Base-by-base conservation (phyloP, 2,888 invertebrate species). In the Steinernema carpocapsae region DNA sequence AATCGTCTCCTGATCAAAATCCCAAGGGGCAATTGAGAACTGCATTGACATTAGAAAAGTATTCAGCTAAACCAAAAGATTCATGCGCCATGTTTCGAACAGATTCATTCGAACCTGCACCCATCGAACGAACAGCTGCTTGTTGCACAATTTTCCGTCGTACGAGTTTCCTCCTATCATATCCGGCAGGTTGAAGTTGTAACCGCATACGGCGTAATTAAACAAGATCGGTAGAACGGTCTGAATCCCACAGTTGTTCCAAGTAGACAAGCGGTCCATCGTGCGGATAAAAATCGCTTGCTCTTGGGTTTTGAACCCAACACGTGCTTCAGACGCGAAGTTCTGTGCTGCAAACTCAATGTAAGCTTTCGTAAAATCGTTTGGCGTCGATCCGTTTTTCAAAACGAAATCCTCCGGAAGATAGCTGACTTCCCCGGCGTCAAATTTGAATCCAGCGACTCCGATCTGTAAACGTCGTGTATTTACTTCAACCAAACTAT, bases 41-140 rank as follows among this genome's bases (percentile, higher is more conserved):
- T 95, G 92, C 89, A 97, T 93, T 0, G 94, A 93, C 0, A 96
- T 95, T 83, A 97, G 89, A 88, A 95, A 96, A 0, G 94, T 93
- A 0, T 93, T 92, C 85, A 96, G 70, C 78, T 78, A 29, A 59
- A 78, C 37, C 37, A 37, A 6, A 6, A 10, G 10, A 37, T 10
- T 10, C 10, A 10, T 37, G 37, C 10, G 3, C 10, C 37, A 46
- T 46, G 10, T 37, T 1, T 3, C 45, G n/a, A 1, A 72, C n/a
- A n/a, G 19, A 37, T 10, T 37, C 43, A n/a, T n/a, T n/a, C n/a
- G n/a, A n/a, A 80, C 89, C 87, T 95, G 94, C 73, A 95, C 26
- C 82, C 82, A 82, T n/a, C 82, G 91, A 79, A 94, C 92, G 84
- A 93, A 95, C 72, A 95, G 88, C 86, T 95, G 94, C 78, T 92